Evolutionary conservation across 2,797 vertebrate species (phyloP).

Genomic region (Hydrocynus forskahlii): DNA sequence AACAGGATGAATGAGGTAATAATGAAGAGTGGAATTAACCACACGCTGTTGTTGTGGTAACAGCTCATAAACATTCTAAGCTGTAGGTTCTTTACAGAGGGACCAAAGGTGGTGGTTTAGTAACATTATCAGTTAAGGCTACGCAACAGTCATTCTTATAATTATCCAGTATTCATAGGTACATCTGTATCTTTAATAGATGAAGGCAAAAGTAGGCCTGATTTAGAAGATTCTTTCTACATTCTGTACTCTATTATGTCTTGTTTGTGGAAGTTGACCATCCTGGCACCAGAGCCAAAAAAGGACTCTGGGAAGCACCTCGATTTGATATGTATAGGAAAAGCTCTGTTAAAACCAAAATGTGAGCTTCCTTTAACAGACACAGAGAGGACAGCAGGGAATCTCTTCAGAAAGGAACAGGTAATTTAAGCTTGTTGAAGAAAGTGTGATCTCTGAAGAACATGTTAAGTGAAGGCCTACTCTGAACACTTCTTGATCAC

Average conservation of each 20-base stretch:
- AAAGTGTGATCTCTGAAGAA: not conserved
- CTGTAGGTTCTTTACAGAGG: no score
- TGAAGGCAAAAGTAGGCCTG: not conserved
- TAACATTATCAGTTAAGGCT: not conserved
- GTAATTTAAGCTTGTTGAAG: not conserved
- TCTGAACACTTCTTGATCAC: not conserved
- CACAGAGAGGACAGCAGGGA: not conserved
- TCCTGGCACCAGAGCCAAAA: not conserved
- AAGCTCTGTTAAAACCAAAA: conserved; percentile 4
- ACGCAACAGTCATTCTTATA: not conserved
- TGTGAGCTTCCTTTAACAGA: not conserved
- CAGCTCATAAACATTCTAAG: not conserved
- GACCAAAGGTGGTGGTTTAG: not conserved
- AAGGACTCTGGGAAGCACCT: not conserved
- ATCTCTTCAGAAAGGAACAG: not conserved
- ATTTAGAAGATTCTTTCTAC: not conserved
- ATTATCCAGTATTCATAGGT: not conserved
- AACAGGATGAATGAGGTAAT: not conserved
- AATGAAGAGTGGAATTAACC: not conserved
- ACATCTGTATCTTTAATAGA: not conserved
- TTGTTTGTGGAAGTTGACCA: conserved; percentile 11
- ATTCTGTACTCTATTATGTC: conserved; percentile 1
- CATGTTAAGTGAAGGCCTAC: not conserved
- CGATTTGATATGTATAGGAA: conserved; percentile 20
- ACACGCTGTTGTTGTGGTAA: not conserved